phyloP scores from a whole-genome alignment of 2,888 invertebrate genomes.

The Yponomeuta evonymella region DNA sequence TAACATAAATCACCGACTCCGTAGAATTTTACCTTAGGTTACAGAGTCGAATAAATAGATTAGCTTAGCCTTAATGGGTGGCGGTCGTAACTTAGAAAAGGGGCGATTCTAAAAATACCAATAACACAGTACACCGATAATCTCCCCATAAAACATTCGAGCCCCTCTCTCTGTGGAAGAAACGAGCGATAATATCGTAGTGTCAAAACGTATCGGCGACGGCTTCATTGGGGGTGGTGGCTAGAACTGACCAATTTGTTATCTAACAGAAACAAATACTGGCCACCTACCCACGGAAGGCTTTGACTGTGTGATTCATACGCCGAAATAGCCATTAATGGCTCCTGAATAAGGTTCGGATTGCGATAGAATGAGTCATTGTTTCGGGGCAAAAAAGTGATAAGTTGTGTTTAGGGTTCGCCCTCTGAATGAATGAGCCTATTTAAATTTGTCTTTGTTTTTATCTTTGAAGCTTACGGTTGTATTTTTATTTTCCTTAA shows the following conservation, averaged over 20 bases:
- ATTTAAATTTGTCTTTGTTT: not conserved
- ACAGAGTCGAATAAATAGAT: not conserved
- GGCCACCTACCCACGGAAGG: conserved; percentile 59
- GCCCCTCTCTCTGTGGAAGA: not conserved
- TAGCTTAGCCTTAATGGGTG: not conserved
- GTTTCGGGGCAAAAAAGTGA: conserved; percentile 54
- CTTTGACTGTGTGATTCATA: not conserved
- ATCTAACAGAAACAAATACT: conserved; percentile 63
- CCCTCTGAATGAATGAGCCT: not conserved
- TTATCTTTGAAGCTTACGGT: no score
- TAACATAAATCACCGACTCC: no score
- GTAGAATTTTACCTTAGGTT: no score
- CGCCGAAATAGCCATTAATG: conserved; percentile 31
- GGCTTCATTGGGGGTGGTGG: conserved; percentile 56
- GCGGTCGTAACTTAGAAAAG: not conserved
- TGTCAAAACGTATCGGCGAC: conserved; percentile 28
- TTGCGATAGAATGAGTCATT: conserved; percentile 20
- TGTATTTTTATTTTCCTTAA: not conserved
- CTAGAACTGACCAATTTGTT: conserved; percentile 60
- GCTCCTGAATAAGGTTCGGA: conserved; percentile 29
- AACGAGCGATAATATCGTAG: conserved; percentile 10
- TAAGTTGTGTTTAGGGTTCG: conserved; percentile 51
- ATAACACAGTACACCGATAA: not conserved
- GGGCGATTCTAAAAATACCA: conserved; percentile 7
- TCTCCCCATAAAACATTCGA: not conserved